phyloP scores from a whole-genome alignment of 1,140 invertebrate genomes.

The Tetragnatha versicolor region DNA sequence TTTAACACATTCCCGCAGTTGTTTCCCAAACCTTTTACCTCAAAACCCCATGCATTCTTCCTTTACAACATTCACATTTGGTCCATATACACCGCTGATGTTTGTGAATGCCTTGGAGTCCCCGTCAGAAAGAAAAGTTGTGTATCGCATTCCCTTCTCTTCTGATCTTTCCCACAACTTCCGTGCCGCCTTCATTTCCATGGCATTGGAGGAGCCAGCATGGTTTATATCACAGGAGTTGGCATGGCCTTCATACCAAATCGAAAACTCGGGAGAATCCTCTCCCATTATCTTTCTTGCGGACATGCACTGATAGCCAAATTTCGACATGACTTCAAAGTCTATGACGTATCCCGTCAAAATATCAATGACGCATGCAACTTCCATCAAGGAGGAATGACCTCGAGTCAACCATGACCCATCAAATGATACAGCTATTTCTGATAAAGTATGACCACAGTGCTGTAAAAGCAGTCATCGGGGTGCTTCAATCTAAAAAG shows the following conservation, averaged over 20 bases:
- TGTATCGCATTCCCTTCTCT: background rate
- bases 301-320: too few species aligned
- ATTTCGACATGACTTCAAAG: too few species aligned
- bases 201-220: background rate
- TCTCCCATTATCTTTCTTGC: too few species aligned
- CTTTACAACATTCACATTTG: background rate
- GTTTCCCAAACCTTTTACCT: background rate
- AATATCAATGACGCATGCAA: too few species aligned
- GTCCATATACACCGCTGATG: background rate
- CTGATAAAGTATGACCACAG: too few species aligned
- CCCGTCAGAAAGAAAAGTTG: background rate
- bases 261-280: background rate
- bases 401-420: too few species aligned
- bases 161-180: background rate
- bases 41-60: background rate
- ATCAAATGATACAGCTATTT: too few species aligned
- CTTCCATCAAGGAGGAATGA: too few species aligned
- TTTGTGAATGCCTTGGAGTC: too few species aligned
- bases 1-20: background rate
- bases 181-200: background rate
- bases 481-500: too few species aligned
- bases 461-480: too few species aligned
- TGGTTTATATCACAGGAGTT: background rate
- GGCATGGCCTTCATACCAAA: constrained; percentile 9
- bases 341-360: too few species aligned